Evolutionary conservation across 1,140 invertebrate species (phyloP).

Genomic region (Goniozus legneri): DNA sequence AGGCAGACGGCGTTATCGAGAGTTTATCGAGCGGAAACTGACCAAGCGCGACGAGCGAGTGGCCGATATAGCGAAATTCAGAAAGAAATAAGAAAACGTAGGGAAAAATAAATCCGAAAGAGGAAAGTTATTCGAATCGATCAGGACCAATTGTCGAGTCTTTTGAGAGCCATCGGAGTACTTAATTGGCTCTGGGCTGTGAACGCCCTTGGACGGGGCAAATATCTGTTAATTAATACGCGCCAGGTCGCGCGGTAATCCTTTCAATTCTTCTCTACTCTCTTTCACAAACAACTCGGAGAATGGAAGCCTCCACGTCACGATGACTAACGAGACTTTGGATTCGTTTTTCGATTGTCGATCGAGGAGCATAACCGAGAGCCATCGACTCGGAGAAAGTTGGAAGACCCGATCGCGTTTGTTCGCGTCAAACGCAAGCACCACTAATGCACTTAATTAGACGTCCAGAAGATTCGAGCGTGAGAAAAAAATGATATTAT

Average conservation of each 20-base stretch:
- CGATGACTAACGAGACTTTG: not conserved
- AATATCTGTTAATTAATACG: slow-evolving; percentile 24
- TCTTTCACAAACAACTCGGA: too few species aligned
- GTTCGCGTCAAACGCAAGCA: too few species aligned
- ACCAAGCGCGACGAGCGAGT: slow-evolving; percentile 14
- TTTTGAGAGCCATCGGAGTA: slow-evolving; percentile 26
- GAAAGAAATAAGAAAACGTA: not conserved
- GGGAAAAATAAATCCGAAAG: not conserved
- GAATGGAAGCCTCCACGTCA: slow-evolving; percentile 1
- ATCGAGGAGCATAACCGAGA: too few species aligned
- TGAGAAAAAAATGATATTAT: too few species aligned
- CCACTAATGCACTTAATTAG: too few species aligned
- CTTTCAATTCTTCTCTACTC: too few species aligned
- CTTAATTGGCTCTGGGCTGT: slow-evolving; percentile 23
- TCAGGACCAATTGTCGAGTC: slow-evolving; percentile 16
- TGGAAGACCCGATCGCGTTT: too few species aligned
- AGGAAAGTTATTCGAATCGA: slow-evolving; percentile 23
- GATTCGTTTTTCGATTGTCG: too few species aligned
- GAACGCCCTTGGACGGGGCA: not conserved
- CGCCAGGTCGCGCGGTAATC: slow-evolving; percentile 6
- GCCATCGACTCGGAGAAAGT: too few species aligned
- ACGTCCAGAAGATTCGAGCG: too few species aligned
- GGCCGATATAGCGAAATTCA: not conserved
- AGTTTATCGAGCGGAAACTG: not conserved
- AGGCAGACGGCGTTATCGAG: too few species aligned